Base-by-base conservation (phyloP, 53 echinoderm and acorn worm genomes). In the Patiria pectinifera region DNA sequence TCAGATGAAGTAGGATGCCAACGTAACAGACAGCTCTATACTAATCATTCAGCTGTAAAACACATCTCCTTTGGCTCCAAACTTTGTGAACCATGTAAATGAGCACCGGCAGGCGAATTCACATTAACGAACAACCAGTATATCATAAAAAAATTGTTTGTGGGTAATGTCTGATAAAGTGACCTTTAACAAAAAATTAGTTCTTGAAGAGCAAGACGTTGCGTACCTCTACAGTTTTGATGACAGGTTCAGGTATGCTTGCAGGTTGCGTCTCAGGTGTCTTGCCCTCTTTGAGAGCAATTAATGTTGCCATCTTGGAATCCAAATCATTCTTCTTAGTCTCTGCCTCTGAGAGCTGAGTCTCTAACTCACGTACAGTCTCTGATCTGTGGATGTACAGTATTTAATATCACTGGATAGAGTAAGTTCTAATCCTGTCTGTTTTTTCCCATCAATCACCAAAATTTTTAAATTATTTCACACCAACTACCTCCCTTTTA, bases 151-250 rank as follows among this genome's bases (percentile, higher is more conserved):
- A 5, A 53, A 53, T 53, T 6, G 5, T 53, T 53, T 53, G 53
- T 53, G 53, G 53, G 53, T 53, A 53, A 6, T 53, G 53, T 53
- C 8, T 53, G 53, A 6, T 66, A 6, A 14, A 3, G 3, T 66
- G 66, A 66, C 66, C 12, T 13, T 66, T 18, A 66, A 13, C 10
- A 13, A 3, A 66, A 18, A 14, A 69, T 24, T 62, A 16, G 53
- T 6, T 53, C 8, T 53, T 53, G 6, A 53, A 6, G 53, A 53
- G 8, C 53, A 18, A 69, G 26, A 22, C 35, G 35, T 35, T 26
- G 4, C 87, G 84, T 81, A 97, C 97, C 96, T 96, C 96, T 10
- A 98, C 96, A 9, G 95, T 97, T 92, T 96, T 98, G 47, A 98
- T 86, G 85, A 98, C 91, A 16, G 98, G 96, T 58, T 98, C 98